Evolutionary conservation across 2,113 vertebrate species (phyloP).

Genomic region (Siniperca knerii): DNA sequence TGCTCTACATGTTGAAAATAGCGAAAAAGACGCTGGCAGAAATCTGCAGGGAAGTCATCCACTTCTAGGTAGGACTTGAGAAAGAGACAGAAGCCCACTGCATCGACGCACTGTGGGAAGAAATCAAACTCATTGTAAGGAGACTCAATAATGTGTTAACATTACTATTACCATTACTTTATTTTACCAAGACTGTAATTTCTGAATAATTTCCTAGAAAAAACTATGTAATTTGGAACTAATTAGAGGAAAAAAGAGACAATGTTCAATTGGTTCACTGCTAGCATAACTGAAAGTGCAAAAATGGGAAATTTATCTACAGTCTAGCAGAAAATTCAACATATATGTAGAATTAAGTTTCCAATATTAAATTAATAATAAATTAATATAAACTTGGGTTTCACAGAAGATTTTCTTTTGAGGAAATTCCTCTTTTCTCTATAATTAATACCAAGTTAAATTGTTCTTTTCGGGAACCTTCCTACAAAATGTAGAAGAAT

Average conservation of each 20-base stretch:
- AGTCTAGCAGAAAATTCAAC: background rate
- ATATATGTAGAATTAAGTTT: background rate
- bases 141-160: background rate
- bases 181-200: background rate
- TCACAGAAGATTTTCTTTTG: background rate
- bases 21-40: conserved; percentile 88
- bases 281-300: background rate
- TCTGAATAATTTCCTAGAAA: background rate
- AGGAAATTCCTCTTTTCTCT: background rate
- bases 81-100: conserved; percentile 88
- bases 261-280: background rate
- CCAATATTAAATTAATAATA: background rate
- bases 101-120: conserved; percentile 83
- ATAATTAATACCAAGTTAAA: background rate
- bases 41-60: conserved; percentile 84
- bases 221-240: background rate
- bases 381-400: background rate
- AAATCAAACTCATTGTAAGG: background rate
- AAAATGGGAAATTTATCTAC: background rate
- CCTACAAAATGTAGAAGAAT: background rate
- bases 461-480: background rate
- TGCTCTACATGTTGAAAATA: conserved; percentile 87
- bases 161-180: background rate
- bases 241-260: background rate
- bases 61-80: conserved; percentile 90